Conservation (phyloP, 2,797 vertebrate genomes). For the Argyrosomus regius region DNA sequence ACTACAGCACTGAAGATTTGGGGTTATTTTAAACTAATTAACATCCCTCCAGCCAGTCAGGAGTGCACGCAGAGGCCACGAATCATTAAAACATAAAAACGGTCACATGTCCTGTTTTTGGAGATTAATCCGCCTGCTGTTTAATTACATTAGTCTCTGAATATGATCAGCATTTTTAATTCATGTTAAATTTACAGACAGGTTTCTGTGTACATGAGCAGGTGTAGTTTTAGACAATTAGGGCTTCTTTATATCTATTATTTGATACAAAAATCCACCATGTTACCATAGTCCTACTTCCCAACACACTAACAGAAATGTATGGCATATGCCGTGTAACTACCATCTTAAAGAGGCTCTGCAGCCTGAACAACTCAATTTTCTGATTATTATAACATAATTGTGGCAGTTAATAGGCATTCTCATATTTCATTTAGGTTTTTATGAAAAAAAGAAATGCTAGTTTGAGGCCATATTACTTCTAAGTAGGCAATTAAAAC, state of each 20-base stretch:
- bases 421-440: slow-evolving; percentile 77
- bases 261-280: background rate
- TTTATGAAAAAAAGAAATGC: slow-evolving; percentile 52
- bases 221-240: background rate
- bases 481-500: slow-evolving; percentile 82
- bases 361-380: slow-evolving; percentile 67
- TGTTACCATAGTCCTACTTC: background rate
- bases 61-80: slow-evolving; percentile 46
- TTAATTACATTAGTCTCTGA: background rate
- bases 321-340: slow-evolving; percentile 34
- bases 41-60: slow-evolving; percentile 46
- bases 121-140: background rate
- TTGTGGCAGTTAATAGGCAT: slow-evolving; percentile 69
- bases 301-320: background rate
- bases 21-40: slow-evolving; percentile 65
- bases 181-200: background rate
- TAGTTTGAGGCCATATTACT: slow-evolving; percentile 75
- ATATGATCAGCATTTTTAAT: background rate
- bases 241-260: background rate
- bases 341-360: slow-evolving; percentile 56
- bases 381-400: slow-evolving; percentile 77
- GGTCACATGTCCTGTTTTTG: background rate
- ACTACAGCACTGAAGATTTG: slow-evolving; percentile 39
- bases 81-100: background rate
- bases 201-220: background rate